Percentiles rank a stretch among this genome's conserved stretches.
phyloP scores from a whole-genome alignment of 2,113 vertebrate species.

The Sorex araneus region DNA sequence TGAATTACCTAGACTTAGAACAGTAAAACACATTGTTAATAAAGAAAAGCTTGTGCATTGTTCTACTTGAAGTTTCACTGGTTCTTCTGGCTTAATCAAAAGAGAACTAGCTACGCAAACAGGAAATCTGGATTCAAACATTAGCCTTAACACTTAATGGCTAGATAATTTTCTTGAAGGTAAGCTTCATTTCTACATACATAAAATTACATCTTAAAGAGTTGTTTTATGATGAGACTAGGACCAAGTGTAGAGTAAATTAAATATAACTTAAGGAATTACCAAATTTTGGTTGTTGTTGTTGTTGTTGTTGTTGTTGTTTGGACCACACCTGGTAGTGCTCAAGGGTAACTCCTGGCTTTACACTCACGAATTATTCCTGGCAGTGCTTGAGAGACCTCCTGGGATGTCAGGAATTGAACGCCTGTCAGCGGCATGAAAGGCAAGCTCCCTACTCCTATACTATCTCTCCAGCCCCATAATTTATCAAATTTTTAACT shows the following conservation, averaged over 20 bases:
- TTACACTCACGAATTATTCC: too few relatives aligned
- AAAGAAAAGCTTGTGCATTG: neutral
- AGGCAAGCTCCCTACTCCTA: too few relatives aligned
- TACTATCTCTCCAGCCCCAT: too few relatives aligned
- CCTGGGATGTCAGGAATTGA: too few relatives aligned
- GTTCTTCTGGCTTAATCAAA: neutral
- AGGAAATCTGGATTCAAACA: neutral
- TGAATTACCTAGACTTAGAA: constrained; percentile 55
- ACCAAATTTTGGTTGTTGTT: too few relatives aligned
- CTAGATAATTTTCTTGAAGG: neutral
- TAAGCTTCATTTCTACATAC: neutral
- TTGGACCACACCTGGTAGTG: too few relatives aligned
- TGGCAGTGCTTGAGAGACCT: too few relatives aligned
- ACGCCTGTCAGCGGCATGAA: too few relatives aligned
- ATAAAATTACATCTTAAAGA: constrained; percentile 30
- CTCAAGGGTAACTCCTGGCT: too few relatives aligned
- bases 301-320: too few relatives aligned
- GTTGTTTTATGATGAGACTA: constrained; percentile 51
- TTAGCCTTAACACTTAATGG: neutral
- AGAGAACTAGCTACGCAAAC: neutral
- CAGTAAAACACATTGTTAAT: constrained; percentile 19
- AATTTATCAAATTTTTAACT: constrained; percentile 37
- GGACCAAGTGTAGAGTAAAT: constrained; percentile 41
- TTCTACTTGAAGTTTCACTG: neutral
- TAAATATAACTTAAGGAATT: constrained; percentile 37